A percentile compares a stretch with the other conserved stretches of the same genome.
phyloP scores from a whole-genome alignment of 92 coral and sea anemone genomes.

The Porites divaricata region DNA sequence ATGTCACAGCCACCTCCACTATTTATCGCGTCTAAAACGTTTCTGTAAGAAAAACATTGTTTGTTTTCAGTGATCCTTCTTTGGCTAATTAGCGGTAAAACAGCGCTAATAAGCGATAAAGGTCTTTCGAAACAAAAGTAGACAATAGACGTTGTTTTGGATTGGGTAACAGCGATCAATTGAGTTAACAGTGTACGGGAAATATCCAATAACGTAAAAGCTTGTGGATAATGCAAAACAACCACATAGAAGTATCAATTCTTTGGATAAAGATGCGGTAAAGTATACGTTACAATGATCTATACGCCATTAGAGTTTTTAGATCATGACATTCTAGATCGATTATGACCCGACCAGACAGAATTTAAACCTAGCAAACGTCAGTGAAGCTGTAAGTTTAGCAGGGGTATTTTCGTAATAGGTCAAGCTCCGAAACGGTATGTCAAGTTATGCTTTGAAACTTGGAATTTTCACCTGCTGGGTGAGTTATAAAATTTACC shows the following conservation, averaged over 20 bases:
- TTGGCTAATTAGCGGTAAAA: conserved; percentile 42
- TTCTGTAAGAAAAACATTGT: conserved; percentile 28
- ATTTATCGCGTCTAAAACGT: conserved; percentile 31
- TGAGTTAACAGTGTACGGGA: conserved; percentile 4
- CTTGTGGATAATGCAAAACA: conserved; percentile 27
- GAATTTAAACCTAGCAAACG: not conserved
- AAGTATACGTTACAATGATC: conserved; percentile 17
- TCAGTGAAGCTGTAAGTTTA: not conserved
- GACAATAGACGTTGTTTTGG: not conserved
- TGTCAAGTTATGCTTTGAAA: conserved; percentile 17
- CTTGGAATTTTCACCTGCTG: conserved; percentile 34
- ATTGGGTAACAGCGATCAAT: conserved; percentile 21
- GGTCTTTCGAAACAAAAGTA: conserved; percentile 12
- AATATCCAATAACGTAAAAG: conserved; percentile 6
- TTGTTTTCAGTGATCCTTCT: conserved; percentile 31
- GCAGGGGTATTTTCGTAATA: not conserved
- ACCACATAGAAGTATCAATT: conserved; percentile 24
- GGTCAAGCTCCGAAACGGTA: not conserved
- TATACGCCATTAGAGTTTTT: not conserved
- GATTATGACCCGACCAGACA: not conserved
- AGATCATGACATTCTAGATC: not conserved
- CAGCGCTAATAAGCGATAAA: conserved; percentile 41
- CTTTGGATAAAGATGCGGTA: conserved; percentile 34
- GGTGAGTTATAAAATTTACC: conserved; percentile 14
- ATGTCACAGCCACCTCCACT: not conserved